Evolutionary conservation across 2,888 invertebrate species (phyloP).

Genomic region (Amphipyra berbera): DNA sequence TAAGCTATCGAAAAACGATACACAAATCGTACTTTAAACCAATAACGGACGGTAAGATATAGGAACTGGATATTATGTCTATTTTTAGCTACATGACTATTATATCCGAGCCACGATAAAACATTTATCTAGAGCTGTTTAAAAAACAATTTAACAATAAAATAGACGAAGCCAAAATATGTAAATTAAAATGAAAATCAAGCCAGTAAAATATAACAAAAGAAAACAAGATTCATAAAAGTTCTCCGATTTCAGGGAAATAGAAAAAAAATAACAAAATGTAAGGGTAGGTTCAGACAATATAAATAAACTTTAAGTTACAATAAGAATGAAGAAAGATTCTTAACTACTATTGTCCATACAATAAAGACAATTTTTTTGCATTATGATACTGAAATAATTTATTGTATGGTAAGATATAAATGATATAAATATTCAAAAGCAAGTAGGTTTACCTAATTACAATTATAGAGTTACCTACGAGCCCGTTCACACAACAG

Average conservation of each 20-base stretch:
- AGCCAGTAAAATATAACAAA: slow-evolving; percentile 50
- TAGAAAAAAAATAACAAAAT: slow-evolving; percentile 35
- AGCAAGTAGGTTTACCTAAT: too few relatives aligned
- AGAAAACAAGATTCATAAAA: slow-evolving; percentile 57
- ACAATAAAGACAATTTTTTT: too few relatives aligned
- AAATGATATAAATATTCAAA: too few relatives aligned
- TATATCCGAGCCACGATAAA: neutral
- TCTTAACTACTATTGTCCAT: neutral
- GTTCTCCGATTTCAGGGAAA: slow-evolving; percentile 51
- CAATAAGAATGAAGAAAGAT: neutral
- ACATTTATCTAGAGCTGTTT: neutral
- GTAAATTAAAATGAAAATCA: slow-evolving; percentile 17
- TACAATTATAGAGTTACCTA: too few relatives aligned
- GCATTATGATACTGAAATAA: too few relatives aligned
- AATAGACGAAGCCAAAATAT: slow-evolving; percentile 5
- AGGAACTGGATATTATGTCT: too few relatives aligned
- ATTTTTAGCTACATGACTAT: neutral
- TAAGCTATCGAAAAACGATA: too few relatives aligned
- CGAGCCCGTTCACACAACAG: too few relatives aligned
- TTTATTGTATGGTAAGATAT: too few relatives aligned
- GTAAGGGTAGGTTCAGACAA: slow-evolving; percentile 16
- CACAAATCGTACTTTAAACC: too few relatives aligned
- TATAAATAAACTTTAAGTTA: neutral
- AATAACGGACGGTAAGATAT: too few relatives aligned
- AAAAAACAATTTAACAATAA: slow-evolving; percentile 6